A percentile compares a stretch with the other conserved stretches of the same genome.
These are phyloP conservation scores for Excalfactoria chinensis DNA, from an alignment of 2,113 vertebrate species.

Conservation along the genomic window DNA sequence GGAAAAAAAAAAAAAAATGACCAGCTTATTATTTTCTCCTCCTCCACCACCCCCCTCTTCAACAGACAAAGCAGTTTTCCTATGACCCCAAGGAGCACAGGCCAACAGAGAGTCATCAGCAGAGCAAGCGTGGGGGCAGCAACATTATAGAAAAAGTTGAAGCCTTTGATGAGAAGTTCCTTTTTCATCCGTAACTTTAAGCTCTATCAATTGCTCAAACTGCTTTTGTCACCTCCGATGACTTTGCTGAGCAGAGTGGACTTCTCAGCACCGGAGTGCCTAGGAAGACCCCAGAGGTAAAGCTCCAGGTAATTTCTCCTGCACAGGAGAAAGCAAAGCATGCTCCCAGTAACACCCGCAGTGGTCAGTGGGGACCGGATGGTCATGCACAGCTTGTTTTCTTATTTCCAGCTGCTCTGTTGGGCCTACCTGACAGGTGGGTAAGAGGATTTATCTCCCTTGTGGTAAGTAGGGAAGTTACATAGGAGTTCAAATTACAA, in stretches of 20 bases:
- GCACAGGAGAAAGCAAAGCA: rapidly evolving
- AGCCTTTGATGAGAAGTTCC: not conserved
- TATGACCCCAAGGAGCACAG: not conserved
- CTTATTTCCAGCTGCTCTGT: not conserved
- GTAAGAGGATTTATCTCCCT: conserved; percentile 30
- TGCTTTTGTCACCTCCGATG: rapidly evolving
- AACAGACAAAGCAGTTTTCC: not conserved
- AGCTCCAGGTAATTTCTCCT: not conserved
- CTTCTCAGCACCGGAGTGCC: rapidly evolving
- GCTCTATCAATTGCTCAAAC: not conserved
- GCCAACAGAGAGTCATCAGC: not conserved
- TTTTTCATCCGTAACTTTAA: not conserved
- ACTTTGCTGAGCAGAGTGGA: not conserved
- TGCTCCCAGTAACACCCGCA: rapidly evolving
- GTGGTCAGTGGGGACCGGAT: rapidly evolving
- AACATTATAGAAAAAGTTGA: not conserved
- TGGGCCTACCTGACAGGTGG: not conserved
- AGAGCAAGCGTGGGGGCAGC: not conserved
- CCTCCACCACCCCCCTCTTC: not conserved
- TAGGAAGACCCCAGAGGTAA: not conserved
- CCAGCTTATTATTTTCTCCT: not conserved
- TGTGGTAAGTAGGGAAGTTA: not conserved
- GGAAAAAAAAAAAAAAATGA: not conserved
- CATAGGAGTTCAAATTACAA: not conserved
- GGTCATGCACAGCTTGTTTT: rapidly evolving